Conservation (phyloP, 2,888 invertebrate species). For the Gandaritis pyraliata region DNA sequence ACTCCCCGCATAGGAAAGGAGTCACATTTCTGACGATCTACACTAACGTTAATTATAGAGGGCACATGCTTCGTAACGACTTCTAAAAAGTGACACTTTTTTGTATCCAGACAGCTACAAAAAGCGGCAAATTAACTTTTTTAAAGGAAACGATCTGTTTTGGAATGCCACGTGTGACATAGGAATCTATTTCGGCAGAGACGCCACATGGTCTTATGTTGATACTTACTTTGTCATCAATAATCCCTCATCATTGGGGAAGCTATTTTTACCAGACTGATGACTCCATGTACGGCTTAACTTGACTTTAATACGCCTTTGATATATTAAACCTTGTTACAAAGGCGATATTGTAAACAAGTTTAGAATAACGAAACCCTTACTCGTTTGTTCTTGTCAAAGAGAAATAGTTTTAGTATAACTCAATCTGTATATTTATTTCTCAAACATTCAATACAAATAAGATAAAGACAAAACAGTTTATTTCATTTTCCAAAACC, state of each 20-base stretch:
- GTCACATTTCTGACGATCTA: constrained; percentile 74
- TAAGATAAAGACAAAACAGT: constrained; percentile 64
- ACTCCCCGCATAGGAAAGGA: constrained; percentile 67
- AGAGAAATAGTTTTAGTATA: not conserved
- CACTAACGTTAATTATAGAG: constrained; percentile 72
- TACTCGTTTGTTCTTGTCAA: not conserved
- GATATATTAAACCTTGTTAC: constrained; percentile 68
- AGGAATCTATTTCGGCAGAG: constrained; percentile 70
- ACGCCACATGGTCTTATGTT: constrained; percentile 74
- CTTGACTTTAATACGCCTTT: constrained; percentile 72
- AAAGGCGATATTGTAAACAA: constrained; percentile 49
- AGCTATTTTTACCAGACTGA: constrained; percentile 76
- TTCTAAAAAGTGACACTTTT: constrained; percentile 76
- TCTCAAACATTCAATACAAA: constrained; percentile 65
- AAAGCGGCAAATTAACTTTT: constrained; percentile 83
- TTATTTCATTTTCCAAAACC: constrained; percentile 66
- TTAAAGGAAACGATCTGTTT: constrained; percentile 84
- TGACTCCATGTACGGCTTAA: constrained; percentile 68
- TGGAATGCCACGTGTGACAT: constrained; percentile 79
- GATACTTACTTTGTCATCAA: constrained; percentile 79
- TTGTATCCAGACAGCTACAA: constrained; percentile 61
- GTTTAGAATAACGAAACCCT: constrained; percentile 14
- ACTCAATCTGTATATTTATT: constrained; percentile 62
- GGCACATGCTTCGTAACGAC: constrained; percentile 75
- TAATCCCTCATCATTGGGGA: constrained; percentile 76